Base-by-base conservation (phyloP, 2,113 vertebrate species). In the Rattus rattus region DNA sequence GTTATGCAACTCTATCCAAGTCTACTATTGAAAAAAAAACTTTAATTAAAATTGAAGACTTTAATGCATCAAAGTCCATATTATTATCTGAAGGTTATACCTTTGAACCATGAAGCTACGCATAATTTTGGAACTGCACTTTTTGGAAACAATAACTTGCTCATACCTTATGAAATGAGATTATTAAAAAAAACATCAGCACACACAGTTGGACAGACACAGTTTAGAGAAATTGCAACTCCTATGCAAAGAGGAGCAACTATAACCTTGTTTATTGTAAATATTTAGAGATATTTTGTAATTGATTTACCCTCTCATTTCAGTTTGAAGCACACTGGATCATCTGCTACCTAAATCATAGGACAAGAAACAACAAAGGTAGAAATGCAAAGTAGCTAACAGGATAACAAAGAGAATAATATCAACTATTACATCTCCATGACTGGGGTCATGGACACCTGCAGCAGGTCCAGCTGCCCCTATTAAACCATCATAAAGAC, bases 151-250 rank as follows among this genome's bases (percentile, higher is more conserved):
- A 96, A 10, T 72, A 56, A 70, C 36, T 93, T 90, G 4, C 36
- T 84, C 24, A 30, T 85, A 89, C 26, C 83, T 96, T 89, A 96
- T 90, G 61, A 91, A 92, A 95, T 87, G 2, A 81, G 52, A 39
- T 93, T 87, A 39, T 36, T 91, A 5, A 90, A 65, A 65, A 95
- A 20, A 13, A 43, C 43, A 61, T 83, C 49, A 70, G 13, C 28
- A 75, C 39, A 96, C 5, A 33, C 19, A 72, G 19, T 79, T 67
- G 43, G 43, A 43, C 43, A 43, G 43, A 43, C 43, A 43, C 43
- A 43, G 39, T 77, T 84, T 30, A 79, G 61, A 90, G 47, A 96
- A 94, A 76, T 54, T 54, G 26, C 20, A 89, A 84, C 6, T 83
- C 19, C 28, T 65, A 73, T 3, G 5, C 9, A 49, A 52, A 79